Evolutionary conservation across 2,888 invertebrate genomes (phyloP).

Genomic region (Nasonia oneida): DNA sequence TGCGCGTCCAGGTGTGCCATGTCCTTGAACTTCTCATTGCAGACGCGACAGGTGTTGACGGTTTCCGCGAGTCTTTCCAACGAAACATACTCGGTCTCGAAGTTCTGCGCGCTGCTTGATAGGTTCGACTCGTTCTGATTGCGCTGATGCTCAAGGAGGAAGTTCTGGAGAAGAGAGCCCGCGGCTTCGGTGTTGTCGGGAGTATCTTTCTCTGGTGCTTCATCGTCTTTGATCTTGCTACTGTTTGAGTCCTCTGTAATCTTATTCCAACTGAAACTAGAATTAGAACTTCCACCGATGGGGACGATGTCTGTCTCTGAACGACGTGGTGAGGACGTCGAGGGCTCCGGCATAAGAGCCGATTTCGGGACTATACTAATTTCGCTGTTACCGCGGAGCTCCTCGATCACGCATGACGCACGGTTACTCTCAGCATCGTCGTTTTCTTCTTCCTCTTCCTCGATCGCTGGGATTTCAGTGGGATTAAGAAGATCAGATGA

Average conservation of each 20-base stretch:
- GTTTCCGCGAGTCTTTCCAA: constrained; percentile 83
- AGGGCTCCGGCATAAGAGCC: constrained; percentile 59
- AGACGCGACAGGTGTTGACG: constrained; percentile 82
- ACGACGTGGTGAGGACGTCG: constrained; percentile 6
- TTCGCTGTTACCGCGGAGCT: constrained; percentile 54
- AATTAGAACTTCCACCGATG: constrained; percentile 22
- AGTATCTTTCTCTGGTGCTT: constrained; percentile 59
- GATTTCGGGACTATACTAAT: constrained; percentile 64
- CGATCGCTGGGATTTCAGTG: constrained; percentile 35
- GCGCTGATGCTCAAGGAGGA: constrained; percentile 74
- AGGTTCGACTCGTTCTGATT: constrained; percentile 70
- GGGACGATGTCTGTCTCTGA: constrained; percentile 62
- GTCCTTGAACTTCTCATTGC: constrained; percentile 83
- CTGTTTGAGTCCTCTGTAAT: constrained; percentile 38
- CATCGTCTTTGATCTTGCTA: constrained; percentile 35
- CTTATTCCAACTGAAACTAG: constrained; percentile 71
- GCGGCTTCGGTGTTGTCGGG: constrained; percentile 67
- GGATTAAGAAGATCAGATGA: constrained; percentile 58
- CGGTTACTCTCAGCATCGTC: constrained; percentile 20
- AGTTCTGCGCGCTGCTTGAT: constrained; percentile 67
- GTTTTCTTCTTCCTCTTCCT: constrained; percentile 36
- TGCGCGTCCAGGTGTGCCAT: constrained; percentile 81
- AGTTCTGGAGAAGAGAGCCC: constrained; percentile 74
- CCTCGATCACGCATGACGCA: constrained; percentile 46
- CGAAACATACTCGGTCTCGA: constrained; percentile 83